Conservation (phyloP, 2,113 vertebrate species). For the Sorex araneus region DNA sequence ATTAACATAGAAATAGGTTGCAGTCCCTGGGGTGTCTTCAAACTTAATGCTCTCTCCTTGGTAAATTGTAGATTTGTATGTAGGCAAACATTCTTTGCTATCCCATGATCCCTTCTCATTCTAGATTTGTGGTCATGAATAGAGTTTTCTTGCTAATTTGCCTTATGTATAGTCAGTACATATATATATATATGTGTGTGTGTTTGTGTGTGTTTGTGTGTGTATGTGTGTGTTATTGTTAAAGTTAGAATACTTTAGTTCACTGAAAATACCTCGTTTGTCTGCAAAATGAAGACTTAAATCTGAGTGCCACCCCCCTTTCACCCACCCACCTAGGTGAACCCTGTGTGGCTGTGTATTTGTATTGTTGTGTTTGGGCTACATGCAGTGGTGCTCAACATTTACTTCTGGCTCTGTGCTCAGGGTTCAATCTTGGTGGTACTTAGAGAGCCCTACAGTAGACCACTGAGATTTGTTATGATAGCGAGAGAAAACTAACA, state of each 20-base stretch:
- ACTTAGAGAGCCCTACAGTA: not conserved
- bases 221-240: no score
- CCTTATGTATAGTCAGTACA: not conserved
- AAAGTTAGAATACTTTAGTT: not conserved
- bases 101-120: constrained; percentile 54
- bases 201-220: no score
- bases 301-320: not conserved
- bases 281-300: not conserved
- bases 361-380: no score
- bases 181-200: not conserved
- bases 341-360: not conserved
- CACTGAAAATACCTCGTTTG: not conserved
- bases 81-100: constrained; percentile 49
- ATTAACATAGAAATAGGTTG: constrained; percentile 85
- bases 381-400: no score
- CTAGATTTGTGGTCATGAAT: constrained; percentile 55
- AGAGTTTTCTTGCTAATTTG: constrained; percentile 27
- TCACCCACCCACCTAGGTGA: not conserved
- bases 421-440: no score
- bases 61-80: constrained; percentile 57
- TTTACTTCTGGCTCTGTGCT: no score
- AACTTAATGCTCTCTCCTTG: constrained; percentile 39
- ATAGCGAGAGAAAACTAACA: not conserved
- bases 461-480: not conserved
- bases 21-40: constrained; percentile 72